Evolutionary conservation across 92 coral and sea anemone genomes (phyloP).

Genomic region (Porites lobata): DNA sequence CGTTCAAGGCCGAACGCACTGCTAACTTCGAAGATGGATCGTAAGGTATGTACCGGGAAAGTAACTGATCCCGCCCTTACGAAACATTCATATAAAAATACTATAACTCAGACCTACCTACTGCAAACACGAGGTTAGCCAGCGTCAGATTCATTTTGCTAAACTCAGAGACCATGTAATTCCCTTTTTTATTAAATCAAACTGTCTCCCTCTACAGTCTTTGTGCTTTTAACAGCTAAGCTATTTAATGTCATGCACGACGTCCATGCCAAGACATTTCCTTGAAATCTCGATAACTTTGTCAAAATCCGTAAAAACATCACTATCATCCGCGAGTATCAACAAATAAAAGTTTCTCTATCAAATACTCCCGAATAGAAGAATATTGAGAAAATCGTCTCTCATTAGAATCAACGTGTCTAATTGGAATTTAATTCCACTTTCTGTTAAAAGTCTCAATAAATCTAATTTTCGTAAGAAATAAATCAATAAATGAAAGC

Average conservation of each 20-base stretch:
- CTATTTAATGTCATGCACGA: background rate
- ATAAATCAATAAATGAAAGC: background rate
- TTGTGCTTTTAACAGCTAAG: background rate
- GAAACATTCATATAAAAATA: too few species aligned
- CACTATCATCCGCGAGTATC: background rate
- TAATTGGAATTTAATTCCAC: background rate
- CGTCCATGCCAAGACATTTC: background rate
- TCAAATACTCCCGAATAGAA: background rate
- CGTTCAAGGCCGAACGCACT: too few species aligned
- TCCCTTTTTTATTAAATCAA: background rate
- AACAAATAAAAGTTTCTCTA: background rate
- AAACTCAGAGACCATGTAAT: background rate
- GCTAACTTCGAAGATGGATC: too few species aligned
- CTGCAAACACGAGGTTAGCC: background rate
- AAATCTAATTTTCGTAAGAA: background rate
- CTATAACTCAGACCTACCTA: background rate
- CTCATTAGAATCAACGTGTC: background rate
- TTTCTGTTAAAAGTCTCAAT: background rate
- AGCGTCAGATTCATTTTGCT: background rate
- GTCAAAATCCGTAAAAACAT: background rate
- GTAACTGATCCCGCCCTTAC: too few species aligned
- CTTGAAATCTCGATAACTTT: background rate
- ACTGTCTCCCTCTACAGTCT: background rate
- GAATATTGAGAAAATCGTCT: background rate
- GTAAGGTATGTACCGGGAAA: too few species aligned